These are phyloP conservation scores for Melieria picta DNA, from an alignment of 2,888 invertebrate species.

Conservation along the genomic window DNA sequence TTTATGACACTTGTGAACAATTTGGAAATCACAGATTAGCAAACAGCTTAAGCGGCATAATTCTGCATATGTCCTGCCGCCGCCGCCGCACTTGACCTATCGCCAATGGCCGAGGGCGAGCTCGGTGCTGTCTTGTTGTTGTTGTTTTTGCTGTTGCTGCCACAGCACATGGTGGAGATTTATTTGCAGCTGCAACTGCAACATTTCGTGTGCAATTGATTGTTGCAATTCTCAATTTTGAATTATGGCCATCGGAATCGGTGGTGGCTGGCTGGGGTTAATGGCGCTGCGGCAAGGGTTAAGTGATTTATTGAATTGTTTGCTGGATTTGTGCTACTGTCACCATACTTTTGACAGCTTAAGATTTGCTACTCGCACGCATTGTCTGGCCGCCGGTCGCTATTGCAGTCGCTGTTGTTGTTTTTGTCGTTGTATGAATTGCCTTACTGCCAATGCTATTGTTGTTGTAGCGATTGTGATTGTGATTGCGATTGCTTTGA, in stretches of 20 bases:
- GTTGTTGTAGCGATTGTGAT: not conserved
- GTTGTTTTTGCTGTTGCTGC: not conserved
- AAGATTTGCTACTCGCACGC: slow-evolving; percentile 53
- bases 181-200: slow-evolving; percentile 27
- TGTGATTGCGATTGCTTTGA: slow-evolving; percentile 10
- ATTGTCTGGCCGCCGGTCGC: not conserved
- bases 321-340: slow-evolving; percentile 58
- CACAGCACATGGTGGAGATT: not conserved
- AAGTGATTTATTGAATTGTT: slow-evolving; percentile 63
- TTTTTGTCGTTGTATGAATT: not conserved
- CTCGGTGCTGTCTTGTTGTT: slow-evolving; percentile 5
- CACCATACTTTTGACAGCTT: slow-evolving; percentile 57
- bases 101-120: not conserved
- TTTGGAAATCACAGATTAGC: slow-evolving; percentile 64
- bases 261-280: not conserved
- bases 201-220: slow-evolving; percentile 61
- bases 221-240: slow-evolving; percentile 63
- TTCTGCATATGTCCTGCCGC: slow-evolving; percentile 40
- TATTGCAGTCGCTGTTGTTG: not conserved
- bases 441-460: slow-evolving; percentile 1
- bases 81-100: slow-evolving; percentile 17
- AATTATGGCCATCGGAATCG: slow-evolving; percentile 53
- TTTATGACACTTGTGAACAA: slow-evolving; percentile 65
- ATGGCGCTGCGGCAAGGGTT: slow-evolving; percentile 44
- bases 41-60: slow-evolving; percentile 49